Conservation (phyloP, 2,113 vertebrate genomes). For the Melospiza georgiana region DNA sequence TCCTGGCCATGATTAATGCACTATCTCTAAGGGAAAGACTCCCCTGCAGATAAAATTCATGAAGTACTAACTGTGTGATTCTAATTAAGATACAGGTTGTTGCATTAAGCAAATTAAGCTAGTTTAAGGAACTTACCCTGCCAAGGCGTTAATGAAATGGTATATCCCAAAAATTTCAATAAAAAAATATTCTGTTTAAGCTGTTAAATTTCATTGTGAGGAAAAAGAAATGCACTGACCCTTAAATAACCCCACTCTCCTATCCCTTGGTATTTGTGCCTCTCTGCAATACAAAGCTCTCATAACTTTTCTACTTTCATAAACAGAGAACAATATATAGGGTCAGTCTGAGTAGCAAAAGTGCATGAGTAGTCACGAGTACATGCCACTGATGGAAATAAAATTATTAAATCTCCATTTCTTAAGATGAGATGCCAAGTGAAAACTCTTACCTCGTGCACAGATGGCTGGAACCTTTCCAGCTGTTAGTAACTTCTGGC, state of each 20-base stretch:
- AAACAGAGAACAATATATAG: neutral
- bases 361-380: neutral
- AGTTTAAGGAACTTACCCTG: neutral
- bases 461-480: neutral
- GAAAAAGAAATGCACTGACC: slow-evolving; percentile 14
- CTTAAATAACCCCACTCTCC: neutral
- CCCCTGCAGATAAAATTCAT: neutral
- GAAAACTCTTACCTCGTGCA: neutral
- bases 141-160: neutral
- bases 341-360: neutral
- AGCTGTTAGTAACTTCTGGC: neutral
- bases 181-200: neutral
- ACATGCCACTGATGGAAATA: neutral
- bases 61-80: neutral
- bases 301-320: neutral
- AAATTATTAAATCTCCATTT: neutral
- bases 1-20: neutral
- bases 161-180: neutral
- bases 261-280: neutral
- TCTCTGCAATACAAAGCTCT: neutral
- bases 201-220: neutral
- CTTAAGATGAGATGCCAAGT: neutral
- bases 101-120: neutral
- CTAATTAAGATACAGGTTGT: slow-evolving; percentile 24
- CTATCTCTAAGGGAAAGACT: neutral